Conservation (phyloP, 1,140 invertebrate species). For the Plodia interpunctella region DNA sequence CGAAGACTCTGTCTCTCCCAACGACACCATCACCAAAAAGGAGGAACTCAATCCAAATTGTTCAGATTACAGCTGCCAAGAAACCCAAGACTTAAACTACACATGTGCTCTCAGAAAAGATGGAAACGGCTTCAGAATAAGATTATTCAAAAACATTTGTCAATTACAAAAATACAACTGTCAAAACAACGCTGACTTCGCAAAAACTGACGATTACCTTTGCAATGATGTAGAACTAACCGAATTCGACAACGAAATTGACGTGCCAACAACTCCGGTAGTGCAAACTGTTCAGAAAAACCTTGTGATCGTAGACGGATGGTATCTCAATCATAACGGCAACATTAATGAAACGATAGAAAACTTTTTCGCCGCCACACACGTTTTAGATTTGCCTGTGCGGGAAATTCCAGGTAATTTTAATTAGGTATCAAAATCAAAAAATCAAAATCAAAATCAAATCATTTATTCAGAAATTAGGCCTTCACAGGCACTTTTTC, state of each 20-base stretch:
- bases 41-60: background rate
- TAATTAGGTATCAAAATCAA: too few relatives aligned
- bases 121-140: slow-evolving; percentile 40
- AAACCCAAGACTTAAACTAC: background rate
- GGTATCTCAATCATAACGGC: slow-evolving; percentile 29
- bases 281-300: slow-evolving; percentile 25
- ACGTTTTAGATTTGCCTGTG: slow-evolving; percentile 48
- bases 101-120: slow-evolving; percentile 43
- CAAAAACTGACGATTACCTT: slow-evolving; percentile 38
- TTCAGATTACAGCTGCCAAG: background rate
- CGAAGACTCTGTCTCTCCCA: too few relatives aligned
- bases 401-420: slow-evolving; percentile 28
- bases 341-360: slow-evolving; percentile 51
- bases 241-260: background rate
- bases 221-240: slow-evolving; percentile 29
- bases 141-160: slow-evolving; percentile 45
- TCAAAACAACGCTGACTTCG: slow-evolving; percentile 28
- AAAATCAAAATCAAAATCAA: too few relatives aligned
- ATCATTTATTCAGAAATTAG: too few relatives aligned
- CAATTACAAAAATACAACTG: slow-evolving; percentile 41
- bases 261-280: background rate
- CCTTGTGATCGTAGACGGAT: slow-evolving; percentile 39
- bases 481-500: too few relatives aligned
- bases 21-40: too few relatives aligned
- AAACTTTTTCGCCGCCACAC: slow-evolving; percentile 55